Base-by-base conservation (phyloP, 2,797 vertebrate genomes). In the Hemibagrus guttatus region DNA sequence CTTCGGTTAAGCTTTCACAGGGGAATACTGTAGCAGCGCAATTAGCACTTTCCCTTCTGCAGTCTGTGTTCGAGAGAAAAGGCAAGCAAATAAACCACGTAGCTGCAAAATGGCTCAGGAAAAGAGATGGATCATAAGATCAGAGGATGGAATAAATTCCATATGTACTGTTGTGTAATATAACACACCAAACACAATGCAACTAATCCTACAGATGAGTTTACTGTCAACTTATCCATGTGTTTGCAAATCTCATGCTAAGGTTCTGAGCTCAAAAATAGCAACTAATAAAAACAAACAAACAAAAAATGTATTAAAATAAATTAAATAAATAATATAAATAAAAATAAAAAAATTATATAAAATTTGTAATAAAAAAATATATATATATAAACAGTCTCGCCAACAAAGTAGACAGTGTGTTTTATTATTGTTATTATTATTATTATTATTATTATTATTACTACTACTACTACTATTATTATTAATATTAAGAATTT, bases 11-110 rank as follows among this genome's bases (percentile, higher is more conserved):
- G 13, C 42, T 74, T 81, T 63, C 76, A 81, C 83, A 28, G 75
- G 75, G 75, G 64, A 84, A 58, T 46, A 21, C 54, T 39, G 49
- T 17, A 61, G 74, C 74, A 35, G 46, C 52, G 19, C 86, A 87
- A 84, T 84, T 79, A 84, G 86, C 86, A 80, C 86, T 59, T 79
- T 42, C 81, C 80, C 23, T 16, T 76, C 16, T 26, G 39, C 31
- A 14, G 49, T 9, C 28, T 28, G 26, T 12, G 42, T 56, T 28
- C 19, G 21, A 68, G 49, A 68, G 49, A 69, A 68, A 59, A 87
- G n/a, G 54, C 26, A 31, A 52, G 35, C 4, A 26, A 69, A 83
- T 72, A 23, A 8, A 66, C 54, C 58, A 6, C 28, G 14, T 54
- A 58, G 66, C 46, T 76, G 52, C 63, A n/a, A 46, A 69, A 68